Conservation (phyloP, 2,888 invertebrate species). For the Eupithecia vulgata region DNA sequence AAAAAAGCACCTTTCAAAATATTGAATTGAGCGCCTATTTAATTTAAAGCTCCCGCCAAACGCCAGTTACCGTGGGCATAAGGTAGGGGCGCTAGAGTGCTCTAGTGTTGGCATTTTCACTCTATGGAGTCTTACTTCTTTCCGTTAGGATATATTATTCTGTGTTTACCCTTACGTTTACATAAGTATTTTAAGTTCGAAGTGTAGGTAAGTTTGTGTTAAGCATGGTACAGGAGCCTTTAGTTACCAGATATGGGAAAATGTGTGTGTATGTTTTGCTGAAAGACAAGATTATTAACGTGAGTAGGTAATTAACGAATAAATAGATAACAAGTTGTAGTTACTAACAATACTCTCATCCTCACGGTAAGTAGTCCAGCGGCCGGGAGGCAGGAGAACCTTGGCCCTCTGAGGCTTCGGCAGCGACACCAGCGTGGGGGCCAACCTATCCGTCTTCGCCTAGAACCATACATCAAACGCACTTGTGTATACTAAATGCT, state of each 20-base stretch:
- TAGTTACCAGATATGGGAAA: not conserved
- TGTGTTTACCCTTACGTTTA: too few relatives aligned
- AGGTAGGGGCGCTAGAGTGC: too few relatives aligned
- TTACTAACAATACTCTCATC: constrained; percentile 84
- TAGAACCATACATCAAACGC: constrained; percentile 51
- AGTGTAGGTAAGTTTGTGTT: too few relatives aligned
- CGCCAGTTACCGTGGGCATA: too few relatives aligned
- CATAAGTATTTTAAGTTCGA: too few relatives aligned
- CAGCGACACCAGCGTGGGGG: constrained; percentile 79
- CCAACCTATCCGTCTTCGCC: constrained; percentile 83
- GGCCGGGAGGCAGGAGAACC: constrained; percentile 84
- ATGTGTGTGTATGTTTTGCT: not conserved
- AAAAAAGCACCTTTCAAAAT: too few relatives aligned
- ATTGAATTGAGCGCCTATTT: too few relatives aligned
- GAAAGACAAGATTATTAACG: not conserved
- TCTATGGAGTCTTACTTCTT: too few relatives aligned
- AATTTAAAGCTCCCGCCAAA: too few relatives aligned
- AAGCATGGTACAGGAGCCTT: too few relatives aligned
- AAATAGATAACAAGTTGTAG: not conserved
- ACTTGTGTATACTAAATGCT: not conserved
- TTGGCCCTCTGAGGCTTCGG: constrained; percentile 74
- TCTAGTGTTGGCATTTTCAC: too few relatives aligned
- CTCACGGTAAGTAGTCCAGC: constrained; percentile 86
- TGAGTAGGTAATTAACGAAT: not conserved
- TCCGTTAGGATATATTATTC: too few relatives aligned